Evolutionary conservation across 2,888 invertebrate genomes (phyloP), one percentile per base, ranked within the genome.

Genomic region (Brachyopa scutellaris): DNA sequence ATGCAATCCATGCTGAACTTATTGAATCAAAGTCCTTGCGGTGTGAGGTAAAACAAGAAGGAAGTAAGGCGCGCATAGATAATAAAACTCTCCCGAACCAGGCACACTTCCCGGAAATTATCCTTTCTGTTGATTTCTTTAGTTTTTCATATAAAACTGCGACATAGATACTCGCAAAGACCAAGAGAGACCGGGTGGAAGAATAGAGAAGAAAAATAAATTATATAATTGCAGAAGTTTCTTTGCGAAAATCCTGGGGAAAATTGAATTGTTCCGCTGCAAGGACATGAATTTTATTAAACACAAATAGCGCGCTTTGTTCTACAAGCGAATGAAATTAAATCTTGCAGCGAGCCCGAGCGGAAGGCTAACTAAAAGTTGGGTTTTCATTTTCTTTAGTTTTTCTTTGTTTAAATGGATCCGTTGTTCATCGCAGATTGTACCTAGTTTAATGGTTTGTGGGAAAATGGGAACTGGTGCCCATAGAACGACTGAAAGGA

Each of bases 141-240:
- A 74, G 67, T 74, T 67, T 55, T 13, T 11, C n/a, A 26, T 5
- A 26, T 26, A 26, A 26, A 26, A 26, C 26, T 5, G 6, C 3
- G 6, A 26, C 26, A 26, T 26, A 6, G 6, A 26, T 26, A 26
- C 3, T 26, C n/a, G n/a, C n/a, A n/a, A n/a, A n/a, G n/a, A n/a
- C 36, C 45, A 61, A 45, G 31, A 66, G 11, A 31, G 11, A 40
- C 23, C 4, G 36, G n/a, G 19, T n/a, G 33, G 38, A 15, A 26
- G 42, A 47, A 15, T 21, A 49, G 33, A 15, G 19, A 7, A 26
- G n/a, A 7, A 19, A 19, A 2, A 40, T 23, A 70, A 70, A 64
- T 64, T 67, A 67, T 79, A 49, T 79, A 79, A 79, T 74, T 73
- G 55, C 67, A 67, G 74, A 79, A 79, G 73, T 79, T 73, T 61